These are phyloP conservation scores for Centroberyx gerrardi DNA, from an alignment of 2,797 vertebrate species.

Conservation along the genomic window DNA sequence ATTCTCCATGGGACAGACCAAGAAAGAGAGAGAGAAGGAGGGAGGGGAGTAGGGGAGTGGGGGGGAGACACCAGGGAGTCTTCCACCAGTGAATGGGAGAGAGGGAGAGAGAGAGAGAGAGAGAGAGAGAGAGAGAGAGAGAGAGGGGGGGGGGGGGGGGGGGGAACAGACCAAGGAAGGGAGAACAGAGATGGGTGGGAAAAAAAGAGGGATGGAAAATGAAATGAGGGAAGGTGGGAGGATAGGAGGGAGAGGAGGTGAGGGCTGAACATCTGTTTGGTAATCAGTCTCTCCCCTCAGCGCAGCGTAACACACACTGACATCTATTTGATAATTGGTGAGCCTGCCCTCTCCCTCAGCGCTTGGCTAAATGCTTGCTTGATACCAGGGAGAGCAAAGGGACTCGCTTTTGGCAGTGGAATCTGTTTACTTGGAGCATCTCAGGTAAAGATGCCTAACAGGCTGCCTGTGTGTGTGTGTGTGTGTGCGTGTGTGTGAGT, in stretches of 20 bases:
- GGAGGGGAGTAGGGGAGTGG: conserved; percentile 1
- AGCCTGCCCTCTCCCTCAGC: conserved; percentile 68
- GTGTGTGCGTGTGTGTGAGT: conserved; percentile 21
- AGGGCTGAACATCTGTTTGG: conserved; percentile 76
- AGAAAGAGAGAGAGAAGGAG: conserved; percentile 39
- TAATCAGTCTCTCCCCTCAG: conserved; percentile 75
- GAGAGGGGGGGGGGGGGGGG: conserved; percentile 12
- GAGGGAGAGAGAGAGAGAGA: conserved; percentile 1
- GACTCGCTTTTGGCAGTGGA: conserved; percentile 69
- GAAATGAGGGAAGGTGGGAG: conserved; percentile 36
- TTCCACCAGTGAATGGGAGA: conserved; percentile 23
- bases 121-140: not conserved
- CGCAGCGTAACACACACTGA: conserved; percentile 72
- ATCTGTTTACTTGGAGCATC: conserved; percentile 71
- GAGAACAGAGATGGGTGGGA: conserved; percentile 12
- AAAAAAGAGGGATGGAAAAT: conserved; percentile 15
- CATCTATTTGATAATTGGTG: conserved; percentile 83
- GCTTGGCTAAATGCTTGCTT: conserved; percentile 74
- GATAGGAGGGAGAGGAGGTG: conserved; percentile 59
- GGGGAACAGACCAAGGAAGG: conserved; percentile 1
- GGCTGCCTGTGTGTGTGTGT: conserved; percentile 34
- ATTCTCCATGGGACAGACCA: conserved; percentile 74
- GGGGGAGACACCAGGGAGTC: conserved; percentile 19
- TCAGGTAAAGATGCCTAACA: conserved; percentile 66
- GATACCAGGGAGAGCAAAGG: conserved; percentile 65